Evolutionary conservation across 1,140 invertebrate species (phyloP), one percentile per base, ranked within the genome.

Genomic region (Dreissena polymorpha): DNA sequence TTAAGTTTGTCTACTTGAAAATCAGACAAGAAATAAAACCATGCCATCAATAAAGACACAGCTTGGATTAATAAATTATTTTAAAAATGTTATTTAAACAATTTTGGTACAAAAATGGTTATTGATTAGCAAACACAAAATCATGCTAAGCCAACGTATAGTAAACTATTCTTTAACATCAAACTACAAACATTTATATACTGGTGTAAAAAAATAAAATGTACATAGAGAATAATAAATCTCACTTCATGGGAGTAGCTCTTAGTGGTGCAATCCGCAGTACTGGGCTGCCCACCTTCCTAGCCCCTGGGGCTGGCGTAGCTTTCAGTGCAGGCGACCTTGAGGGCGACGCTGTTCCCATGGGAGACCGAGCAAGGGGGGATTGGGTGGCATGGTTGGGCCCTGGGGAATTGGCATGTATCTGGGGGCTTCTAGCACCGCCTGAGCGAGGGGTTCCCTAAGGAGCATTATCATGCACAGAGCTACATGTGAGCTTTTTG

Each of bases 181-280:
- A 63, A 63, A 12, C 60, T 12, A 3, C 18, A 60, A 60, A 60
- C 57, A 18, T 63, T n/a, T 8, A 63, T n/a, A n/a, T n/a, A n/a
- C n/a, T n/a, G n/a, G n/a, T n/a, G n/a, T n/a, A n/a, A n/a, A n/a
- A n/a, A n/a, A n/a, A n/a, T n/a, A n/a, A n/a, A n/a, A n/a, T n/a
- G n/a, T n/a, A n/a, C n/a, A n/a, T n/a, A n/a, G n/a, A n/a, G n/a
- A n/a, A n/a, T n/a, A n/a, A n/a, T n/a, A n/a, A n/a, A n/a, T n/a
- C 63, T 21, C n/a, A 65, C 63, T 25, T n/a, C 13, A 39, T 23
- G 53, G 73, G 60, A 10, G 73, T 65, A 13, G 64, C 67, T 64
- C 18, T 75, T 18, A 13, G 10, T 39, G 73, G 73, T 75, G 21
- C 73, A 50, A 75, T 75, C 53, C 65, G 68, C 23, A 68, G 16